Base-by-base conservation (phyloP, 2,797 vertebrate genomes). In the Betta splendens region DNA sequence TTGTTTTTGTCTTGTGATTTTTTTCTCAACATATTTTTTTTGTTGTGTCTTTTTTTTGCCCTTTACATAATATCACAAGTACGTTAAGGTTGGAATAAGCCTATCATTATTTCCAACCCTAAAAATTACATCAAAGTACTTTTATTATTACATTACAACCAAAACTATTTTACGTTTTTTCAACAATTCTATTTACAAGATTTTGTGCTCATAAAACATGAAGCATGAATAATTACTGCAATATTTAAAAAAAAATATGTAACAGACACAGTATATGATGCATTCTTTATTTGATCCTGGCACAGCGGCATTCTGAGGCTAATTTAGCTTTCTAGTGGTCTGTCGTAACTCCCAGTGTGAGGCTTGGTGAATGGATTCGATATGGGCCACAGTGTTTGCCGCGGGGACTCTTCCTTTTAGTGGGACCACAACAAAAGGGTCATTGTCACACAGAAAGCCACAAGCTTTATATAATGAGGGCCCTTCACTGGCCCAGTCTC, bases 381-480 rank as follows among this genome's bases (percentile, higher is more conserved):
- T 86, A 78, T 80, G 84, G 89, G 66, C 82, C 76, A 75, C 83
- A 78, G 71, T 85, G 83, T 90, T 89, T 85, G 84, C 79, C 69
- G 54, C 79, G 29, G 76, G 71, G 78, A 84, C 80, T 88, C 83
- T 87, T 90, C 80, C 81, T 85, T 86, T 90, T 84, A 81, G 58
- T 64, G 46, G 65, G 65, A 66, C 68, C 68, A 62, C 85, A 75
- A 91, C 91, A 92, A 92, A 90, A 87, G 89, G 66, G 42, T 69
- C 72, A 88, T 93, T 93, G 89, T 91, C 55, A 54, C 63, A 61
- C 68, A 47, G 75, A 85, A 86, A 85, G 76, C 85, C 64, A 73
- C 78, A 69, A 85, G 67, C 85, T 86, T 92, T 90, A 78, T 84
- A 77, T 85, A 85, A 87, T 72, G 74, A 86, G 85, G 78, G 75